Conservation (phyloP, 2,113 vertebrate species). For the Eubucco bourcierii region DNA sequence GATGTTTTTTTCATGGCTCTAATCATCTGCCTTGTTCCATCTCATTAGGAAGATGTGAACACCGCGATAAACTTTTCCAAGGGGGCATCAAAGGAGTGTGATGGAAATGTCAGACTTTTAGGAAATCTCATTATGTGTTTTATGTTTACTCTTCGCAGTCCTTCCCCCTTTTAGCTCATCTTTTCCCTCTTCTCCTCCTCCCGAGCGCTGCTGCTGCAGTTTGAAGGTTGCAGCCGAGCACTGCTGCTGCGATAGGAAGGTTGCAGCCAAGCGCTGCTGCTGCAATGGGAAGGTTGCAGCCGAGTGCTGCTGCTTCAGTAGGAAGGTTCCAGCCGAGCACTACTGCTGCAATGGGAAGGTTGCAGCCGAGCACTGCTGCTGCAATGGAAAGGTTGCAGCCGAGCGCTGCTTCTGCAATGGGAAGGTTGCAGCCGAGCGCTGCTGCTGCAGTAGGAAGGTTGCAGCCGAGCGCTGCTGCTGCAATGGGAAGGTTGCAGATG, state of each 20-base stretch:
- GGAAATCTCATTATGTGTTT: constrained; percentile 31
- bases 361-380: neutral
- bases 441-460: too few relatives aligned
- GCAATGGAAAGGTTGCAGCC: too few relatives aligned
- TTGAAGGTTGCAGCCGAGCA: neutral
- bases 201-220: neutral
- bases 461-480: neutral
- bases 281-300: neutral
- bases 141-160: neutral
- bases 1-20: constrained; percentile 66
- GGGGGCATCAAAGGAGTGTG: constrained; percentile 56
- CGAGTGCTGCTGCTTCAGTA: neutral
- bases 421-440: neutral
- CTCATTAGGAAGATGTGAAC: constrained; percentile 74
- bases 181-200: constrained; percentile 4
- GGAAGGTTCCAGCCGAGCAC: too few relatives aligned
- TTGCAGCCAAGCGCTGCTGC: neutral
- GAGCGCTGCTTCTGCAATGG: neutral
- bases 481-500: neutral
- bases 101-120: constrained; percentile 60
- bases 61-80: constrained; percentile 67
- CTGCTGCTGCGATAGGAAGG: neutral
- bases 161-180: neutral
- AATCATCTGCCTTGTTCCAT: constrained; percentile 69
- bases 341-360: neutral